Conservation (phyloP, 2,797 vertebrate genomes). For the Platyrinchus mystaceus region DNA sequence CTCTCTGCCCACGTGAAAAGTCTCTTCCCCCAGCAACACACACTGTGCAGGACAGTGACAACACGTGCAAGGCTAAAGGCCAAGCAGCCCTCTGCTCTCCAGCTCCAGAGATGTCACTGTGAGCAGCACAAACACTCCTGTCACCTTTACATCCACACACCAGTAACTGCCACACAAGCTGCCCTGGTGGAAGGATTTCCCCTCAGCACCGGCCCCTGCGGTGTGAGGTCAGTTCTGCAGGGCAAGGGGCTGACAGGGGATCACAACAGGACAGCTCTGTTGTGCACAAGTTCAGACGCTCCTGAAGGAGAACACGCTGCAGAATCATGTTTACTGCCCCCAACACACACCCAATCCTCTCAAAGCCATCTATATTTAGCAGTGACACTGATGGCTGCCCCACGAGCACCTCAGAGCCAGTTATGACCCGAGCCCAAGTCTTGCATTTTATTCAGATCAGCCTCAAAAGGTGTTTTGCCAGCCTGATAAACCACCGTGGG, state of each 20-base stretch:
- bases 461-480: too few species aligned
- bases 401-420: background rate
- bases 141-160: background rate
- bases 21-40: background rate
- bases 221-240: accelerated
- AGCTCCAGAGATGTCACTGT: background rate
- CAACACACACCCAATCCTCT: background rate
- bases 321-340: background rate
- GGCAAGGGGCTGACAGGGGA: accelerated
- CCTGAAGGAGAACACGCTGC: accelerated
- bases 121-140: background rate
- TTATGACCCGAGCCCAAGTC: background rate
- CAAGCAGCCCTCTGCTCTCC: accelerated
- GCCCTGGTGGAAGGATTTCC: accelerated
- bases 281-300: accelerated
- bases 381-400: background rate
- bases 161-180: background rate
- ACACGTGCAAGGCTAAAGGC: accelerated
- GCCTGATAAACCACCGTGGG: accelerated
- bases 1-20: background rate
- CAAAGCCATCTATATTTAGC: accelerated
- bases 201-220: accelerated
- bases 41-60: background rate
- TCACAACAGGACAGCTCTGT: background rate
- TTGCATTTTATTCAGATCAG: background rate